phyloP scores from a whole-genome alignment of 1,140 invertebrate species.

The Campodea augens region DNA sequence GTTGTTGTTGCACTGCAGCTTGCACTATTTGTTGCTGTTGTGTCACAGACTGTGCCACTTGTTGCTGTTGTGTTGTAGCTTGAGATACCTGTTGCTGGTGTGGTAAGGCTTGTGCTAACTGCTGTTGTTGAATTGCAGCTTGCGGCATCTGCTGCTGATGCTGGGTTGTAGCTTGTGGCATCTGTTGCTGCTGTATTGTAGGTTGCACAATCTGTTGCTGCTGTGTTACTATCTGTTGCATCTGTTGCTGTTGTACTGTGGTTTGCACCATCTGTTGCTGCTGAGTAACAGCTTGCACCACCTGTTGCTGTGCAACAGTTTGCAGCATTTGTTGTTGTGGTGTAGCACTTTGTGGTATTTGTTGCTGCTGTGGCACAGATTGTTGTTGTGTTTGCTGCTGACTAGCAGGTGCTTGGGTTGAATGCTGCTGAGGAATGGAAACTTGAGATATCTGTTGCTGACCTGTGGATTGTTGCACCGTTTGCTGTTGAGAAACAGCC shows the following conservation, averaged over 20 bases:
- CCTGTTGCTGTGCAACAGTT: slow-evolving; percentile 5
- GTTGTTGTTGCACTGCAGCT: too few species aligned
- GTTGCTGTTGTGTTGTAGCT: slow-evolving; percentile 5
- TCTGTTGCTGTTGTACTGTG: neutral
- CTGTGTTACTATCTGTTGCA: slow-evolving; percentile 7
- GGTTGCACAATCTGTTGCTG: slow-evolving; percentile 8
- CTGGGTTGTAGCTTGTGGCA: slow-evolving; percentile 3
- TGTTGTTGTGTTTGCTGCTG: slow-evolving; percentile 11
- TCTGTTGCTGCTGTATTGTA: neutral
- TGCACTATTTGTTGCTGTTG: too few species aligned
- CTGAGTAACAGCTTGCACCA: slow-evolving; percentile 9
- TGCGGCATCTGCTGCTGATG: slow-evolving; percentile 6
- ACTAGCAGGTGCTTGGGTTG: neutral
- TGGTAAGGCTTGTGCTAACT: neutral
- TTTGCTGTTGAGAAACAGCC: too few species aligned
- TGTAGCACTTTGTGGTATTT: slow-evolving; percentile 7
- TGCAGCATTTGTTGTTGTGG: slow-evolving; percentile 8
- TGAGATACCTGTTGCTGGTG: neutral
- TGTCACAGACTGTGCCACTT: too few species aligned
- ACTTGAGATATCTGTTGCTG: too few species aligned
- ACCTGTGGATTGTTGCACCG: too few species aligned
- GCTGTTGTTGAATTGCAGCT: neutral
- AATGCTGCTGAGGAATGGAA: too few species aligned
- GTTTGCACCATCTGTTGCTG: slow-evolving; percentile 6
- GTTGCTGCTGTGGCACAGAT: slow-evolving; percentile 7